phyloP scores from a whole-genome alignment of 2,888 invertebrate genomes.

The Aspidiotus destructor region DNA sequence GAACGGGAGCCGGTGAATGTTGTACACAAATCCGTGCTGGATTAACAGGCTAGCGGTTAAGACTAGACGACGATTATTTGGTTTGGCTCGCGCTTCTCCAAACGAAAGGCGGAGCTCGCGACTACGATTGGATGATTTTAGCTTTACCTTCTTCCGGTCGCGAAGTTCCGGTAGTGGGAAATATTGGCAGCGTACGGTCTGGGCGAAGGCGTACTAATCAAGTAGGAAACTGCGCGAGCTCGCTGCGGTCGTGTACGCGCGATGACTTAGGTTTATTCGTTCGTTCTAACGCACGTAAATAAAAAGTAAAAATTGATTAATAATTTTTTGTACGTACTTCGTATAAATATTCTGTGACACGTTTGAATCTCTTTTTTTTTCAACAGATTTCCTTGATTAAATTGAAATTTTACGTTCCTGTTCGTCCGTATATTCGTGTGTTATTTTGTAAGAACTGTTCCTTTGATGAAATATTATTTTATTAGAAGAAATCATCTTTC shows the following conservation, averaged over 20 bases:
- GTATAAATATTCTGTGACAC: too few relatives aligned
- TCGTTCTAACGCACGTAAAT: background rate
- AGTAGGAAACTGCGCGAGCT: slow-evolving; percentile 13
- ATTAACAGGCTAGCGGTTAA: background rate
- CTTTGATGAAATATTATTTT: background rate
- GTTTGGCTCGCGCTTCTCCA: background rate
- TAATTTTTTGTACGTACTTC: too few relatives aligned
- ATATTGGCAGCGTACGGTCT: slow-evolving; percentile 11
- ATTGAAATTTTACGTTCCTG: background rate
- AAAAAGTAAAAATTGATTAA: too few relatives aligned
- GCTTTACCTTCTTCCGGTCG: slow-evolving; percentile 25
- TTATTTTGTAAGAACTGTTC: background rate
- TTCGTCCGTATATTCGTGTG: background rate
- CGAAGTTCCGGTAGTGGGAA: slow-evolving; percentile 18
- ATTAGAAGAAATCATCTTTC: too few relatives aligned
- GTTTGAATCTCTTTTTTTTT: background rate
- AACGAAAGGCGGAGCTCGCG: slow-evolving; percentile 17
- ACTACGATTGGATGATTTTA: slow-evolving; percentile 17
- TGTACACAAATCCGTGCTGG: background rate
- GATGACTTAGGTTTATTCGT: background rate
- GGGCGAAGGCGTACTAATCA: slow-evolving; percentile 9
- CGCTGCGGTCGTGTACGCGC: slow-evolving; percentile 1
- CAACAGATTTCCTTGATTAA: too few relatives aligned
- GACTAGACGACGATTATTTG: background rate
- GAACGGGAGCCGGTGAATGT: background rate